Percentiles rank a stretch among this genome's conserved stretches.
These are phyloP conservation scores for Tortricodes alternella DNA, from an alignment of 2,888 invertebrate genomes.

Conservation along the genomic window DNA sequence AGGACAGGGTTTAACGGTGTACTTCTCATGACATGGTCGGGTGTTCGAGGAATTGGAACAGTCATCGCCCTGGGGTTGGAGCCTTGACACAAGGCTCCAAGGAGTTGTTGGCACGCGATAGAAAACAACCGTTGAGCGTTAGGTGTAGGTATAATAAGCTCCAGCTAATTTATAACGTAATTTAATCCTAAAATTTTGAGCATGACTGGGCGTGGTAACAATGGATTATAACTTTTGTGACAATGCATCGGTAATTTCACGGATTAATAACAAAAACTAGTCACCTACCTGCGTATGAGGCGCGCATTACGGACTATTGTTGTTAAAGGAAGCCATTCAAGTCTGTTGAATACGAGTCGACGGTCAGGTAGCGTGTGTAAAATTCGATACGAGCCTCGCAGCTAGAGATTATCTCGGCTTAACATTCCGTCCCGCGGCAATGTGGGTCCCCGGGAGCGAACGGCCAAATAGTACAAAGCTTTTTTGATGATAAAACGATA, in stretches of 20 bases:
- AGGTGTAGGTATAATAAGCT: background rate
- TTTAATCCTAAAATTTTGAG: constrained; percentile 15
- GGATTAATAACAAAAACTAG: constrained; percentile 49
- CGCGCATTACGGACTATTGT: constrained; percentile 59
- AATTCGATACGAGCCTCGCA: constrained; percentile 67
- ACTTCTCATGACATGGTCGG: constrained; percentile 21
- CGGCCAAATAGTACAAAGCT: constrained; percentile 57
- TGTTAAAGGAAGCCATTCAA: constrained; percentile 70
- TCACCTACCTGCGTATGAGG: constrained; percentile 63
- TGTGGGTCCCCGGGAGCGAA: constrained; percentile 50
- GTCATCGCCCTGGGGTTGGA: constrained; percentile 47
- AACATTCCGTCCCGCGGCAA: constrained; percentile 68
- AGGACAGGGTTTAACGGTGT: constrained; percentile 58
- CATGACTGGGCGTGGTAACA: background rate
- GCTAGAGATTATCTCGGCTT: constrained; percentile 75
- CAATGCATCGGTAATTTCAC: constrained; percentile 33
- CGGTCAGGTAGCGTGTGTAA: constrained; percentile 77
- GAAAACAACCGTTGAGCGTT: constrained; percentile 33
- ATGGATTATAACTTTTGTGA: constrained; percentile 22
- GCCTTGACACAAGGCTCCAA: constrained; percentile 46
- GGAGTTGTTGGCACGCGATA: constrained; percentile 49
- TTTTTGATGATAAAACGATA: constrained; percentile 61
- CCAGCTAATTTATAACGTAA: constrained; percentile 8
- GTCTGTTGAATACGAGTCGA: constrained; percentile 55
- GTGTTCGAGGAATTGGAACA: constrained; percentile 45